Evolutionary conservation across 2,888 invertebrate genomes (phyloP), one percentile per base, ranked within the genome.

Genomic region (Philereme transversata): DNA sequence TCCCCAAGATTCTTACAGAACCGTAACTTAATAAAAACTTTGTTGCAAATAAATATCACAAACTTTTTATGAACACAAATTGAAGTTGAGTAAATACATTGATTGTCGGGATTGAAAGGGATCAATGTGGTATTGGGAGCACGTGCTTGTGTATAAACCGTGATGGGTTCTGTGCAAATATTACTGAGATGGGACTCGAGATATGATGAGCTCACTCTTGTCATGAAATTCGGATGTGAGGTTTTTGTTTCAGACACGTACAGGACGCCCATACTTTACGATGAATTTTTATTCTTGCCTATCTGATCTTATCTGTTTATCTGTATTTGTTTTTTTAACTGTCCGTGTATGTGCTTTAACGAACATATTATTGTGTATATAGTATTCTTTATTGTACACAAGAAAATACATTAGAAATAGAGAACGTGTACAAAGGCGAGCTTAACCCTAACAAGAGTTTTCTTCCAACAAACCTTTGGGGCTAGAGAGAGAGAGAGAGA

Each of bases 21-120:
- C 56, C 44, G 47, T 62, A 57, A 58, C 51, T 62, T 44, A 48
- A 62, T 59, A 48, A 41, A 51, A 62, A 62, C 54, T 62, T 48
- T 54, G 41, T 9, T 10, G 40, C 48, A 44, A 45, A 49, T 43
- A 61, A 56, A 61, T 53, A 61, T 61, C 51, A 55, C 10, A 57
- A 61, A 62, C 62, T 62, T 57, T 35, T 50, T 59, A 52, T 45
- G 41, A 49, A 38, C 43, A 51, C 58, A 59, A 47, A 56, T 58
- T 45, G 56, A 35, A 59, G 52, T 59, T 53, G 56, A 56, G 56
- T 59, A 63, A 63, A 54, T 59, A 48, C 47, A 58, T 47, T 62
- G 40, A 48, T 49, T 59, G 55, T 51, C 45, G 43, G 11, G 50
- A 5, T 48, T 53, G 50, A 52, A 55, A 62, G 41, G 49, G 47